phyloP scores from a whole-genome alignment of 2,113 vertebrate genomes.

The Microtus pennsylvanicus region DNA sequence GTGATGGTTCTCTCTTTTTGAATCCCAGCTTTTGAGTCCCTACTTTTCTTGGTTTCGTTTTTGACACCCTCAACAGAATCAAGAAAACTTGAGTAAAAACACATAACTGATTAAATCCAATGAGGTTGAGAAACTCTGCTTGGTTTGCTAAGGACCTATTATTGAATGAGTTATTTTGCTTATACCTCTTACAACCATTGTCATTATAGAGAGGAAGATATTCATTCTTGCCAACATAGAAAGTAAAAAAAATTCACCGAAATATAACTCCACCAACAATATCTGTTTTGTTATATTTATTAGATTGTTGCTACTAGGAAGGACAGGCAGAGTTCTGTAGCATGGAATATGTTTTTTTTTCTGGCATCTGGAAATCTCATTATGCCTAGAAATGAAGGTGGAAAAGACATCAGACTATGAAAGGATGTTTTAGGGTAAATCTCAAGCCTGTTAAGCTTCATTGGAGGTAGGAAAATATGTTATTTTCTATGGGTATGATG shows the following conservation, averaged over 20 bases:
- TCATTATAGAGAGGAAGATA: background rate
- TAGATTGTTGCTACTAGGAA: background rate
- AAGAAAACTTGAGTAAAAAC: background rate
- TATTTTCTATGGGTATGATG: background rate
- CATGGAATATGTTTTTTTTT: background rate
- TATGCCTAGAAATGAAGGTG: background rate
- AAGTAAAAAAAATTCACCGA: background rate
- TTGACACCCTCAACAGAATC: background rate
- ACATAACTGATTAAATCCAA: too few species aligned
- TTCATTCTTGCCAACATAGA: conserved; percentile 7
- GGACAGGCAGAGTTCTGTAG: background rate
- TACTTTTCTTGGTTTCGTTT: background rate
- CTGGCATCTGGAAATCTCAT: background rate
- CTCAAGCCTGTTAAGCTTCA: background rate
- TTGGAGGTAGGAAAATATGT: fast-evolving
- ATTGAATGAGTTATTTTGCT: background rate
- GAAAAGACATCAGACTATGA: background rate
- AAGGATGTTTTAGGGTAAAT: background rate
- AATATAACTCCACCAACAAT: background rate
- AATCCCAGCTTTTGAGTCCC: background rate
- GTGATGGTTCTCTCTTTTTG: too few species aligned
- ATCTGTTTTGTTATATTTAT: background rate
- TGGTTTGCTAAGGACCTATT: background rate
- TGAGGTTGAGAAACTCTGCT: too few species aligned
- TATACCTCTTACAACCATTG: conserved; percentile 33